A percentile compares a stretch with the other conserved stretches of the same genome.
Conservation (phyloP, 1,140 invertebrate genomes). For the Amphibalanus amphitrite region DNA sequence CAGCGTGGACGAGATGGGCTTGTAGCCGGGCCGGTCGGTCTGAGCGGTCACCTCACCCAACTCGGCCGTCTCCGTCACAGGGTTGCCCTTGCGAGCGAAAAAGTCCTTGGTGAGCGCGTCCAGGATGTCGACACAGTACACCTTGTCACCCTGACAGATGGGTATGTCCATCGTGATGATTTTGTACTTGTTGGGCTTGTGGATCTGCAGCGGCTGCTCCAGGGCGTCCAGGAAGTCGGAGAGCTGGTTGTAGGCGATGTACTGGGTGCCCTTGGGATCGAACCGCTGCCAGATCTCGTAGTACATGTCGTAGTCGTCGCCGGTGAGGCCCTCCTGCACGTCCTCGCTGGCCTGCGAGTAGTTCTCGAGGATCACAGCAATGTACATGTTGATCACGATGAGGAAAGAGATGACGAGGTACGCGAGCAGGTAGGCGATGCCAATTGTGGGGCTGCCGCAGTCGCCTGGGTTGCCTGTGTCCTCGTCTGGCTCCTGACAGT, state of each 20-base stretch:
- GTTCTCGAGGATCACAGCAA: slow-evolving; percentile 96
- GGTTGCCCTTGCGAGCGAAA: slow-evolving; percentile 71
- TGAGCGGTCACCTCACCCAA: slow-evolving; percentile 52
- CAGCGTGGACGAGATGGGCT: slow-evolving; percentile 77
- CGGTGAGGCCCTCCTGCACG: slow-evolving; percentile 92
- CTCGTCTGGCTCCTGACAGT: slow-evolving; percentile 70
- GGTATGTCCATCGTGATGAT: slow-evolving; percentile 97
- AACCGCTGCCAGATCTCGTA: slow-evolving; percentile 99
- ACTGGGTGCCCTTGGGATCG: slow-evolving; percentile 93
- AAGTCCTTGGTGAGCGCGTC: slow-evolving; percentile 78
- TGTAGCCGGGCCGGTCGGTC: slow-evolving; percentile 69
- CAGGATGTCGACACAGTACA: slow-evolving; percentile 94
- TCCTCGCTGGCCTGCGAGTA: slow-evolving; percentile 96
- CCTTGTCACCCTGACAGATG: slow-evolving; percentile 88
- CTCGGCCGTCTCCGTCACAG: slow-evolving; percentile 65
- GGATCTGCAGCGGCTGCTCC: slow-evolving; percentile 83
- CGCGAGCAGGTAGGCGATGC: slow-evolving; percentile 82
- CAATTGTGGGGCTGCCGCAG: slow-evolving; percentile 80
- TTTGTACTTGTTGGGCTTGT: slow-evolving; percentile 97
- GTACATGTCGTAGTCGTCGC: slow-evolving; percentile 99
- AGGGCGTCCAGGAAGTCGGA: slow-evolving; percentile 88
- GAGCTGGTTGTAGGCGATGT: slow-evolving; percentile 80
- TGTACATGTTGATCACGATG: slow-evolving; percentile 99
- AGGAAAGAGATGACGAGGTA: slow-evolving; percentile 96
- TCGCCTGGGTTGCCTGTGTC: slow-evolving; percentile 71